These are phyloP conservation scores for Mus spretus DNA, from an alignment of 2,797 vertebrate species.

Conservation along the genomic window DNA sequence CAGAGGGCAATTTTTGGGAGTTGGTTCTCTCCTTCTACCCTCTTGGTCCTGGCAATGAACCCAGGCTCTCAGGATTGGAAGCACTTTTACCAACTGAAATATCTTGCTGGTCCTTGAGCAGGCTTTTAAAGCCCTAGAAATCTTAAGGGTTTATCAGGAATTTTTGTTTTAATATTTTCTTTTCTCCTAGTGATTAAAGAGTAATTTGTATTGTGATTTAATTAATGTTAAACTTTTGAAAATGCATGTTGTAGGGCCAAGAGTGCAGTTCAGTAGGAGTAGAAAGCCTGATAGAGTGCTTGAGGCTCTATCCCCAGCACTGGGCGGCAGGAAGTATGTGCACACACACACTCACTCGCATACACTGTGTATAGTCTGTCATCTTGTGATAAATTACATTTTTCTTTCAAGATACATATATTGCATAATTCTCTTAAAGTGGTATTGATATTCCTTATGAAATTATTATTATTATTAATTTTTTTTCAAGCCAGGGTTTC, in stretches of 20 bases:
- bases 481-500: no score
- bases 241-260: neutral
- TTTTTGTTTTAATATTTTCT: slow-evolving; percentile 29
- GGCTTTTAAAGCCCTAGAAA: slow-evolving; percentile 36
- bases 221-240: slow-evolving; percentile 60
- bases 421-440: slow-evolving; percentile 50
- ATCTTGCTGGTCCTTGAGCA: neutral
- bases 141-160: neutral
- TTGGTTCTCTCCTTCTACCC: neutral
- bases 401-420: slow-evolving; percentile 11
- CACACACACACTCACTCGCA: neutral
- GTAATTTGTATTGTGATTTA: slow-evolving; percentile 47
- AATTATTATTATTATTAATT: neutral
- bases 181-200: neutral
- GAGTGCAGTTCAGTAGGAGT: neutral
- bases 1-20: neutral
- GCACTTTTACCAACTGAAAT: neutral
- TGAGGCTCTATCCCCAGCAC: no score
- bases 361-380: neutral
- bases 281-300: neutral
- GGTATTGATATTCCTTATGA: slow-evolving; percentile 25
- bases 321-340: no score
- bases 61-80: neutral
- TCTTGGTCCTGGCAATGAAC: no score
- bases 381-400: slow-evolving; percentile 35